A percentile compares a stretch with the other conserved stretches of the same genome.
Evolutionary conservation across 2,888 invertebrate species (phyloP).

Genomic region (Opisthograptis luteolata): DNA sequence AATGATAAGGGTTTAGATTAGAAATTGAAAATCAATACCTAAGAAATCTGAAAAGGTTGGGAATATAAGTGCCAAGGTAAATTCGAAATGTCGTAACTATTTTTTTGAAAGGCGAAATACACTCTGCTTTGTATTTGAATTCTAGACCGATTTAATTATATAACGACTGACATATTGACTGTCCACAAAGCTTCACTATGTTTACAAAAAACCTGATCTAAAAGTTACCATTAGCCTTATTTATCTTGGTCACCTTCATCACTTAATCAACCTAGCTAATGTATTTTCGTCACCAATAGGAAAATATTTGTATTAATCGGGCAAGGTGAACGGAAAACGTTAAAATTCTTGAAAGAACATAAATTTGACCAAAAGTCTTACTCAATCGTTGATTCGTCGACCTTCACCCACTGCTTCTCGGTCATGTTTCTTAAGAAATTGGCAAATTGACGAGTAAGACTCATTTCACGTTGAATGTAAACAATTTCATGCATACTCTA

Average conservation of each 20-base stretch:
- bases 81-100: no score
- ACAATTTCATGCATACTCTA: no score
- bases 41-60: no score
- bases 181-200: background rate
- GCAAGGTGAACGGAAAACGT: conserved; percentile 34
- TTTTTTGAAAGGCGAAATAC: no score
- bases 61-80: no score
- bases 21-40: no score
- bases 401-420: conserved; percentile 56
- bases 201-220: background rate
- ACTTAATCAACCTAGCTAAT: conserved; percentile 21
- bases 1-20: no score
- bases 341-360: conserved; percentile 20
- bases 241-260: conserved; percentile 13
- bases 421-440: conserved; percentile 47
- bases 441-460: conserved; percentile 53
- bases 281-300: conserved; percentile 28
- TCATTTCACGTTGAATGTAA: conserved; percentile 21
- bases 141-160: no score
- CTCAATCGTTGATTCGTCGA: conserved; percentile 52
- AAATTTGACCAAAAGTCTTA: conserved; percentile 40
- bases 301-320: conserved; percentile 35
- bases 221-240: conserved; percentile 16
- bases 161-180: no score
- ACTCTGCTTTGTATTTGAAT: no score